Conservation (phyloP, 2,113 vertebrate species). For the Verasper variegatus region DNA sequence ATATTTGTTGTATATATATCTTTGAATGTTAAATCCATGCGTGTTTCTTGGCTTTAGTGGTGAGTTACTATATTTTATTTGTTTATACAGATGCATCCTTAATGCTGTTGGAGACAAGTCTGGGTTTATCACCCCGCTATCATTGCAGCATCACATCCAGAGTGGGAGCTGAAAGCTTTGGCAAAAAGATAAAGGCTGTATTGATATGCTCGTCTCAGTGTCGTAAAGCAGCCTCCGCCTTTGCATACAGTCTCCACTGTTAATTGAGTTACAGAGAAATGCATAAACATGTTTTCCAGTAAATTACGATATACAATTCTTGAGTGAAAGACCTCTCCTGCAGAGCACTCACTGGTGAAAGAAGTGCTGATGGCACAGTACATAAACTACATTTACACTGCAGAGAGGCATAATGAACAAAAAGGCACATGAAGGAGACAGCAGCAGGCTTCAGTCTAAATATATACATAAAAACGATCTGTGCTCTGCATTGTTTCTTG, state of each 20-base stretch:
- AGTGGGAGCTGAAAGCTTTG: conserved; percentile 26
- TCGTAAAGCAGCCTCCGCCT: conserved; percentile 25
- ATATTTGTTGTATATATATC: not conserved
- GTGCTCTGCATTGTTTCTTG: conserved; percentile 52
- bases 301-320: not conserved
- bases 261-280: conserved; percentile 37
- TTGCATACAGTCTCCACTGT: not conserved
- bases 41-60: not conserved
- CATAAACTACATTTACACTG: conserved; percentile 34
- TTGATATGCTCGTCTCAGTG: conserved; percentile 33
- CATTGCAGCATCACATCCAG: conserved; percentile 33
- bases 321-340: conserved; percentile 38
- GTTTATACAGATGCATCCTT: conserved; percentile 10
- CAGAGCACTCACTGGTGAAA: conserved; percentile 26
- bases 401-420: conserved; percentile 41
- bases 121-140: conserved; percentile 24
- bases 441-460: conserved; percentile 37
- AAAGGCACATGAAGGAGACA: conserved; percentile 46
- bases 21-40: not conserved
- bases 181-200: conserved; percentile 35
- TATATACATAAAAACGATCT: conserved; percentile 30
- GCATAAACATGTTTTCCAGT: conserved; percentile 22
- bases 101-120: not conserved
- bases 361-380: conserved; percentile 50
- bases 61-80: not conserved